These are phyloP conservation scores for Poeciliopsis turneri DNA, from an alignment of 2,797 vertebrate genomes.

Conservation along the genomic window DNA sequence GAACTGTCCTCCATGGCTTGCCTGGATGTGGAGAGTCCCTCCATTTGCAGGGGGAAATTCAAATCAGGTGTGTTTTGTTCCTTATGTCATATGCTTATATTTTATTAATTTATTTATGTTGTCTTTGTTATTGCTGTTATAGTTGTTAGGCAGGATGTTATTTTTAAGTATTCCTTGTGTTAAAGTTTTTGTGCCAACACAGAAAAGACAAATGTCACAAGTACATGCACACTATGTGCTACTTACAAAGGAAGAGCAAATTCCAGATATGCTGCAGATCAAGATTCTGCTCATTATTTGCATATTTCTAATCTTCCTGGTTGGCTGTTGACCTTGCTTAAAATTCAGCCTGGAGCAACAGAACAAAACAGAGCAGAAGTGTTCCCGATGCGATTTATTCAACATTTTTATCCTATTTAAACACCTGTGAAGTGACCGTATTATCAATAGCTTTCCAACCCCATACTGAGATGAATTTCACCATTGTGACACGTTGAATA, in stretches of 20 bases:
- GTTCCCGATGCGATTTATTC: neutral
- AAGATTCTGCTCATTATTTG: slow-evolving; percentile 42
- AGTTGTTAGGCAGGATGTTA: neutral
- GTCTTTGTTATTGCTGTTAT: neutral
- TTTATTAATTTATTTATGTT: neutral
- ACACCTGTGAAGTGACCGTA: neutral
- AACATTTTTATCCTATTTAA: neutral
- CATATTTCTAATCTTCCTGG: slow-evolving; percentile 30
- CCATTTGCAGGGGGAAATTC: slow-evolving; percentile 76
- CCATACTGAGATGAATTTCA: neutral
- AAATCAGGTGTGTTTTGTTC: slow-evolving; percentile 58
- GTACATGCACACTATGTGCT: slow-evolving; percentile 11
- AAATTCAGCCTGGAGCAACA: neutral
- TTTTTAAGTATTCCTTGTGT: neutral
- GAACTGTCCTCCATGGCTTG: slow-evolving; percentile 78
- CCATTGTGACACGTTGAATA: neutral
- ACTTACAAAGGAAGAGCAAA: slow-evolving; percentile 18
- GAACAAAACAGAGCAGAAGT: slow-evolving; percentile 12
- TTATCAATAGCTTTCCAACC: neutral
- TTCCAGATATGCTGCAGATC: slow-evolving; percentile 31
- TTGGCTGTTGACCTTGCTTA: slow-evolving; percentile 15
- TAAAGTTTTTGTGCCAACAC: neutral
- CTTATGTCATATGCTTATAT: neutral
- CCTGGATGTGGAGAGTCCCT: slow-evolving; percentile 80
- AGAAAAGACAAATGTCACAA: slow-evolving; percentile 24